These are phyloP conservation scores for Orchesella cincta DNA, from an alignment of 1,140 invertebrate species.

Conservation along the genomic window DNA sequence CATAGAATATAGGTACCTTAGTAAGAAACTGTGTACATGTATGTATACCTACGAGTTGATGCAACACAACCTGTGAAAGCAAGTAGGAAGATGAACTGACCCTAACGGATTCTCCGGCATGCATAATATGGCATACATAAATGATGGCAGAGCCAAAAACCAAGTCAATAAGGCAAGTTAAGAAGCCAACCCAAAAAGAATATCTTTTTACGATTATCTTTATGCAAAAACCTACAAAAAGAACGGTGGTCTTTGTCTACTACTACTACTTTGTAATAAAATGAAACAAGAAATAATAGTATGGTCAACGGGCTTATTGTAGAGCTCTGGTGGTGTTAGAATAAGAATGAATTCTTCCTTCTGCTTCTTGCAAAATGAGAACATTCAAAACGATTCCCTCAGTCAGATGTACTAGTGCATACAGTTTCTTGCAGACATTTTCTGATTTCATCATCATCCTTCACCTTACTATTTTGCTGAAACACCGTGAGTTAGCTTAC, in stretches of 20 bases:
- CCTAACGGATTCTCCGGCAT: slow-evolving; percentile 45
- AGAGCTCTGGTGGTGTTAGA: no score
- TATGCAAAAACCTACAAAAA: slow-evolving; percentile 13
- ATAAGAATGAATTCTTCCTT: no score
- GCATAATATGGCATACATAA: slow-evolving; percentile 13
- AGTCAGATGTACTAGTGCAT: no score
- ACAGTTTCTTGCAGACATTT: no score
- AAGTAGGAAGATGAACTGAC: slow-evolving; percentile 40
- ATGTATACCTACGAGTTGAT: not conserved
- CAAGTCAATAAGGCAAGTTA: not conserved
- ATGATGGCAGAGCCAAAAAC: not conserved
- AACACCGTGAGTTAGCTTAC: no score
- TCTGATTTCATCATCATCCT: no score
- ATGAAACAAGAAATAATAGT: no score
- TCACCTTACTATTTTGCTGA: no score
- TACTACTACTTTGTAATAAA: no score
- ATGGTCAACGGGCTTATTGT: no score
- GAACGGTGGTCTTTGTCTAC: not conserved
- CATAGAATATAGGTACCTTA: not conserved
- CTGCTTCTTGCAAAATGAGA: no score
- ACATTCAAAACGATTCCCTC: no score
- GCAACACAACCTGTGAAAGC: not conserved
- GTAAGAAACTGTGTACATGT: not conserved
- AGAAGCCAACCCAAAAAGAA: not conserved
- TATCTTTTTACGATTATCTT: slow-evolving; percentile 9